Base-by-base conservation (phyloP, 2,113 vertebrate genomes). In the Xenopus tropicalis region DNA sequence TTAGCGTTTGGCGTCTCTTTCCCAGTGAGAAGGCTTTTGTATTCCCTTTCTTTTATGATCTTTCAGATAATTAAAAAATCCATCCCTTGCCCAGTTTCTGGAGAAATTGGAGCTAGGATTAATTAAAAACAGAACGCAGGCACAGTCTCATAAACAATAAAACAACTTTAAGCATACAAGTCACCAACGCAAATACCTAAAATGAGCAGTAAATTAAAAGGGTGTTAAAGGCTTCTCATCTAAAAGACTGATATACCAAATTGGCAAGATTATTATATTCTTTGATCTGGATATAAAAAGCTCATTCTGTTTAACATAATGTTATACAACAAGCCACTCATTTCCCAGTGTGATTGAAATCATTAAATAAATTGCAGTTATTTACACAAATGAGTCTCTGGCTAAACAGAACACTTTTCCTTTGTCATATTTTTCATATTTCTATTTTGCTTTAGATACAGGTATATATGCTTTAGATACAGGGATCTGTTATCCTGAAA, bases 31-130 rank as follows among this genome's bases (percentile, higher is more conserved):
- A 62, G 62, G 62, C 65, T 68, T 64, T 72, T 62, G 61, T 65
- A 61, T 69, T 74, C 63, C 37, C n/a, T 73, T 66, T 73, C 72
- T 68, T 74, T 61, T 74, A 74, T 69, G 65, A 67, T 58, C 65
- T 69, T 68, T 61, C 66, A 69, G 72, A 74, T 74, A 69, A 74
- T 74, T 74, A 74, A 74, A 74, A 74, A 61, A 74, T 74, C 72
- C 72, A 74, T 74, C 57, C 72, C 69, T 23, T 74, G 65, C 72
- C 72, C 72, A 74, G 65, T 69, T 74, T 23, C 72, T 74, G 65
- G 57, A 52, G 66, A 74, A 52, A 74, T 74, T 74, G 61, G 65
- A 68, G 58, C 72, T 61, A 14, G 19, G 67, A 74, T 74, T 74
- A 74, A 74, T 74, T 74, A 74, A 69, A 74, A 74, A 52, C 8